Evolutionary conservation across 1,140 invertebrate genomes (phyloP), one percentile per base, ranked within the genome.

Genomic region (Paramacrobiotus metropolitanus): DNA sequence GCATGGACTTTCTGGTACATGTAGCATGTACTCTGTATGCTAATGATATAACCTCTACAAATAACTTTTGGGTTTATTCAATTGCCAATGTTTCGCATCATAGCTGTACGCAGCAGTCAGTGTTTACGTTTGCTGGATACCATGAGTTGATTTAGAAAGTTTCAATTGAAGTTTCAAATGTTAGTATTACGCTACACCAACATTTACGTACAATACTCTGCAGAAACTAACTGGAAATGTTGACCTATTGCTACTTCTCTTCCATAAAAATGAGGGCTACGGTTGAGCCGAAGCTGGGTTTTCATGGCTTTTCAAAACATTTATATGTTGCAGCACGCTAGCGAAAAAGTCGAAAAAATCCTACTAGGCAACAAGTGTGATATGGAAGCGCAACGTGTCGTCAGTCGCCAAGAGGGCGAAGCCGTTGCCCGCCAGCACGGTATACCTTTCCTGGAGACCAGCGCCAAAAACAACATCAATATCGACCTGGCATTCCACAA

Each of bases 321-420:
- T n/a, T n/a, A 60, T 20, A 9, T 20, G 20, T 74, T 77, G 40
- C 68, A 92, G 86, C 92, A 98, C 79, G 94, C 93, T 24, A 96
- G 92, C 78, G 93, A 96, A 77, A 92, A 98, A 80, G 94, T 98
- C 60, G 93, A 96, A 69, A 97, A 96, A 75, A 97, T 98, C 93
- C 91, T 99, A 68, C 77, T 99, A 67, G 94, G 94, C 60, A 99
- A 98, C 74, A 99, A 99, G 79, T 95, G 91, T 82, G 94, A 99
- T 79, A 92, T 97, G 85, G 86, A 92, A 70, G 89, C 92, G 69
- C 93, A 90, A 76, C 80, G 94, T 75, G 84, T 89, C 69, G 90
- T 99, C 63, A 83, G 80, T 66, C 87, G 82, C 72, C 86, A 90
- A 68, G 78, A 82, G 69, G 90, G 90, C 68, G 86, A 93, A 77